These are phyloP conservation scores for Cydia pomonella DNA, from an alignment of 1,140 invertebrate species.

Conservation along the genomic window DNA sequence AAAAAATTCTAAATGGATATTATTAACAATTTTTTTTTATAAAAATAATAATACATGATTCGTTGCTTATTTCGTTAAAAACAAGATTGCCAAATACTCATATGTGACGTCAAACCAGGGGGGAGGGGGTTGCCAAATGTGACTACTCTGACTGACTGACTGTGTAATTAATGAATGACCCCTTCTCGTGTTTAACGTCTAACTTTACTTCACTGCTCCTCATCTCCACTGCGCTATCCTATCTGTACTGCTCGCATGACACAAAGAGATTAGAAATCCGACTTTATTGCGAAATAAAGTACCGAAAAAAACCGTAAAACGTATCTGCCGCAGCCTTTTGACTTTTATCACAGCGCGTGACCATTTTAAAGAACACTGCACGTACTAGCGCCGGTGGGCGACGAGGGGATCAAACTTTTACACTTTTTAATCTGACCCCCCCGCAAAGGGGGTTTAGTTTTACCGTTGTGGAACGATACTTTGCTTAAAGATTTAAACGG, in stretches of 20 bases:
- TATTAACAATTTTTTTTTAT: too few relatives aligned
- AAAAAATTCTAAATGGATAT: too few relatives aligned
- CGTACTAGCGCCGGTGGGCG: neutral
- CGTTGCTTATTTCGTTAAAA: too few relatives aligned
- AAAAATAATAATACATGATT: too few relatives aligned
- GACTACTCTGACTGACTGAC: too few relatives aligned
- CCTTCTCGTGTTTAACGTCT: too few relatives aligned
- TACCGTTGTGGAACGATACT: neutral
- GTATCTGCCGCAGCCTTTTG: slow-evolving; percentile 11
- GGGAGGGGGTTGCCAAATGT: too few relatives aligned
- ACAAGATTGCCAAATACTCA: too few relatives aligned
- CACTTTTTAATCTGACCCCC: slow-evolving; percentile 28
- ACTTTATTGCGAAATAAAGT: slow-evolving; percentile 26
- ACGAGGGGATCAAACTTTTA: slow-evolving; percentile 13
- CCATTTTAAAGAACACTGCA: slow-evolving; percentile 18
- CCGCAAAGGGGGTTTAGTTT: neutral
- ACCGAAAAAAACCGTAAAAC: slow-evolving; percentile 23
- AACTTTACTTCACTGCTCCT: neutral
- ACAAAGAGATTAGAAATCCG: slow-evolving; percentile 23
- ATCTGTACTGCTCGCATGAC: neutral
- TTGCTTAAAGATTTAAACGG: neutral
- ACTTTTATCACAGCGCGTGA: slow-evolving; percentile 21
- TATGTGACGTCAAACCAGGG: too few relatives aligned
- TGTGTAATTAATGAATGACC: too few relatives aligned
- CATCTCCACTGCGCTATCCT: neutral